phyloP scores from a whole-genome alignment of 2,797 vertebrate genomes.

The Anguilla marmorata region DNA sequence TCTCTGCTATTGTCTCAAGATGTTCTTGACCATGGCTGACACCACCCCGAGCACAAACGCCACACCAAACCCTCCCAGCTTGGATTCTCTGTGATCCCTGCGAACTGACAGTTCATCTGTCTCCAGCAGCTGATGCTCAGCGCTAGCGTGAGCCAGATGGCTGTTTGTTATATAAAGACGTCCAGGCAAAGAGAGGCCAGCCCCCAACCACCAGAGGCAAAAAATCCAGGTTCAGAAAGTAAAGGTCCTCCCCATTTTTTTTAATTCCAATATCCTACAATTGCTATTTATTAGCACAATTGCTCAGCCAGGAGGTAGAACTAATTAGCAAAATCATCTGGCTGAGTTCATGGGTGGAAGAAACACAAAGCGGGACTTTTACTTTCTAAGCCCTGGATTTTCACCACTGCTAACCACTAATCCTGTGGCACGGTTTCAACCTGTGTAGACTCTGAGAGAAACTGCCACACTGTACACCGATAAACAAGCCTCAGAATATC shows the following conservation, averaged over 20 bases:
- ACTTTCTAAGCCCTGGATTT: neutral
- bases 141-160: constrained; percentile 24
- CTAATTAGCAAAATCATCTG: neutral
- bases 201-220: neutral
- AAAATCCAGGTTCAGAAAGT: neutral
- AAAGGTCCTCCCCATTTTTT: neutral
- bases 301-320: neutral
- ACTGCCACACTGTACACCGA: too few relatives aligned
- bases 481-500: too few relatives aligned
- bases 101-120: neutral
- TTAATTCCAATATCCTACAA: neutral
- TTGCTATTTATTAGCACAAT: neutral
- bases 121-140: constrained; percentile 30
- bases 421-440: neutral
- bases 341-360: neutral
- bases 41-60: neutral
- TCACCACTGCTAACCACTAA: neutral
- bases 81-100: neutral
- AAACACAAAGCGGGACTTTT: neutral
- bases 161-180: constrained; percentile 16
- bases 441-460: too few relatives aligned
- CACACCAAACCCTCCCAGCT: neutral
- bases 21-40: neutral
- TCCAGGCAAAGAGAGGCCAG: neutral
- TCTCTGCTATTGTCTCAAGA: constrained; percentile 1